Evolutionary conservation across 2,113 vertebrate species (phyloP).

Genomic region (Acanthisitta chloris): DNA sequence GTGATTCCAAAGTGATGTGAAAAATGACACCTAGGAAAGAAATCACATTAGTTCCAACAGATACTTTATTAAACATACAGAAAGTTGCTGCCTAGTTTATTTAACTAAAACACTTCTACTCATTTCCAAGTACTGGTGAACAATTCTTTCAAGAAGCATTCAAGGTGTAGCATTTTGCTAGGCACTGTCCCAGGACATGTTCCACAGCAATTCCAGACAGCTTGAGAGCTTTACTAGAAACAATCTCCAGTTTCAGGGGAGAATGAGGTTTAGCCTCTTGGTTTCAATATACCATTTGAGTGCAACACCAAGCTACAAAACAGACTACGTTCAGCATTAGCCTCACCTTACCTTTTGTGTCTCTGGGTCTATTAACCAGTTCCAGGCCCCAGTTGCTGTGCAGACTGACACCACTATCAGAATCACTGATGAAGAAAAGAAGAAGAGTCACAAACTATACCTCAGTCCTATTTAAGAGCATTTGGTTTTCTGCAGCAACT

Average conservation of each 20-base stretch:
- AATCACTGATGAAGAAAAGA: conserved; percentile 84
- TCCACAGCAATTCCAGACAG: neutral
- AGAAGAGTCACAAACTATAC: conserved; percentile 13
- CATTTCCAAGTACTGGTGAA: neutral
- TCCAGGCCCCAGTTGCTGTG: conserved; percentile 98
- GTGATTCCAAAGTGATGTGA: conserved; percentile 98
- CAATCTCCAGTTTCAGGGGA: neutral
- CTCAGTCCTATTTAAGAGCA: neutral
- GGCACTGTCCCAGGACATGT: neutral
- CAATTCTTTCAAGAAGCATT: neutral
- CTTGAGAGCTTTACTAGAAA: neutral
- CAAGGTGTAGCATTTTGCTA: neutral
- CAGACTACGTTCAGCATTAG: neutral
- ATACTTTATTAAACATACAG: neutral
- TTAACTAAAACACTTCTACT: neutral
- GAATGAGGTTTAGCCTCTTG: neutral
- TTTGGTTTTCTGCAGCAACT: neutral
- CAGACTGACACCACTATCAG: conserved; percentile 98
- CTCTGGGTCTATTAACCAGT: conserved; percentile 98
- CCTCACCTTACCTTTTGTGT: conserved; percentile 88
- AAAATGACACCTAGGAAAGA: conserved; percentile 89
- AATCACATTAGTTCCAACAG: neutral
- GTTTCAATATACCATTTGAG: neutral
- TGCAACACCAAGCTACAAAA: neutral
- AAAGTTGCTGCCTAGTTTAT: neutral